These are phyloP conservation scores for Neolamprologus toae DNA, from an alignment of 2,113 vertebrate species.

Conservation along the genomic window DNA sequence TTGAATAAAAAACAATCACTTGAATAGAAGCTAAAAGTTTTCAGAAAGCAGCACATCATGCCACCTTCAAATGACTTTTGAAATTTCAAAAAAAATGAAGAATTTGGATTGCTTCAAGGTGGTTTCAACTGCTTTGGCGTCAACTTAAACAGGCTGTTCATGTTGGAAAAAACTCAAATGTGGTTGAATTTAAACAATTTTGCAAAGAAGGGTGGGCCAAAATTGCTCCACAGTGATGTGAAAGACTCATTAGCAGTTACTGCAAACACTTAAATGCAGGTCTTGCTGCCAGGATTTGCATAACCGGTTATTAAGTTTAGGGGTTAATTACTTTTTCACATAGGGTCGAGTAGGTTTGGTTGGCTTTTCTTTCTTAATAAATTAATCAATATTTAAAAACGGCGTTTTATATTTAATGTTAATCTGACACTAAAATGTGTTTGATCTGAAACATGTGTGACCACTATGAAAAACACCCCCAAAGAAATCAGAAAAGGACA, in stretches of 20 bases:
- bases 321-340: neutral
- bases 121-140: neutral
- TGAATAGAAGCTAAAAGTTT: neutral
- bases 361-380: neutral
- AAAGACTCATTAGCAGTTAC: neutral
- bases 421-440: neutral
- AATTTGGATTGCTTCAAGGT: neutral
- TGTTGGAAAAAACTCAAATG: neutral
- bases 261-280: neutral
- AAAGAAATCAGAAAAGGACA: neutral
- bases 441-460: neutral
- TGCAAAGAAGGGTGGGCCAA: neutral
- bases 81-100: neutral
- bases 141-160: neutral
- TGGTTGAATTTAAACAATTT: neutral
- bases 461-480: neutral
- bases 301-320: neutral
- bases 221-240: neutral
- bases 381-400: neutral
- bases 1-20: neutral
- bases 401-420: neutral
- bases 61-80: neutral
- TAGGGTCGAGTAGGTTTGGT: neutral
- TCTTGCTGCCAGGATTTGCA: neutral
- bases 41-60: neutral